These are phyloP conservation scores for Malurus alboscapulatus DNA, from an alignment of 2,113 vertebrate species.

Conservation along the genomic window DNA sequence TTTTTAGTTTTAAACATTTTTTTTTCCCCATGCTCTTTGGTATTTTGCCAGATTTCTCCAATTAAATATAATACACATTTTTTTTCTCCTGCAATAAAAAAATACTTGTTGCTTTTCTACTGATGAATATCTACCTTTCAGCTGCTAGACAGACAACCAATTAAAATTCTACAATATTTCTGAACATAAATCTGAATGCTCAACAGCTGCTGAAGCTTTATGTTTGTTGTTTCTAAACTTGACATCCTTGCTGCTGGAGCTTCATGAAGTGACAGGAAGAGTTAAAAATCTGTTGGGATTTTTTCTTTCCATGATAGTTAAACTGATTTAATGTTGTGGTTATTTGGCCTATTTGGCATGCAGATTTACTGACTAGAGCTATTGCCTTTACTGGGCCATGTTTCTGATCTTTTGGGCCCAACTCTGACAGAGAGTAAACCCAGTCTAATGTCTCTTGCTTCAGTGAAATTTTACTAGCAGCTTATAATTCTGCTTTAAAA, in stretches of 20 bases:
- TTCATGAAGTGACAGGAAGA: neutral
- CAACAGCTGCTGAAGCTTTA: neutral
- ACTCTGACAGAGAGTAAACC: neutral
- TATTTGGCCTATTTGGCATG: neutral
- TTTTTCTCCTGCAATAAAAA: neutral
- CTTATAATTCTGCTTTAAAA: neutral
- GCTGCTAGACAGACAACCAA: neutral
- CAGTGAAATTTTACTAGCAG: neutral
- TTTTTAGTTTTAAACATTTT: neutral
- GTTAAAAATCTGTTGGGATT: neutral
- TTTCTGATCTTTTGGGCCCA: neutral
- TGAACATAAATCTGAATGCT: neutral
- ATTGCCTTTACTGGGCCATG: neutral
- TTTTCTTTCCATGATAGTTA: neutral
- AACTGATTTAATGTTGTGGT: neutral
- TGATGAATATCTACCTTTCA: neutral
- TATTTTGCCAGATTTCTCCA: slow-evolving; percentile 33
- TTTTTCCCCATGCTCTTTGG: neutral
- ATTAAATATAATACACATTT: neutral
- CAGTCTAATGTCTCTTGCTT: neutral
- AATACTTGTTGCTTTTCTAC: neutral
- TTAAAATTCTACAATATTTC: neutral
- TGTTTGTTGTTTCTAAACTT: neutral
- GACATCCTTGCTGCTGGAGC: neutral
- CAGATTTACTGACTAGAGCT: neutral